Conservation (phyloP, 2,797 vertebrate genomes). For the Eleutherodactylus coqui region DNA sequence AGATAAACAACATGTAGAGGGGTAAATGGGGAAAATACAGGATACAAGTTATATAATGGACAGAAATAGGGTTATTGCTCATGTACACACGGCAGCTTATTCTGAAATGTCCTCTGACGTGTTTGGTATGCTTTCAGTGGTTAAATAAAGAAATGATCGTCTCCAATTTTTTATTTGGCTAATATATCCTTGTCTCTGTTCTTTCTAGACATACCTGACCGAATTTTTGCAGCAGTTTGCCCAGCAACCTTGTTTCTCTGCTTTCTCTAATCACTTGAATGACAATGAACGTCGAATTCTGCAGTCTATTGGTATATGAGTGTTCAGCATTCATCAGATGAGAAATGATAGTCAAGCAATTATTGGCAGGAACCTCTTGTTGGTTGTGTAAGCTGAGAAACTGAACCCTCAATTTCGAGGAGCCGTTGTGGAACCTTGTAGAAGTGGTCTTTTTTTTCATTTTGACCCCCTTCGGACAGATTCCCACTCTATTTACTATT, state of each 20-base stretch:
- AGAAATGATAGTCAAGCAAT: background rate
- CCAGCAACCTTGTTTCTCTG: slow-evolving; percentile 94
- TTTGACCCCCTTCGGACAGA: background rate
- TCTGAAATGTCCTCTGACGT: too few relatives aligned
- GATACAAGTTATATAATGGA: too few relatives aligned
- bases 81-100: too few relatives aligned
- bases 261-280: slow-evolving; percentile 96
- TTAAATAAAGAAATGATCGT: too few relatives aligned
- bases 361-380: background rate
- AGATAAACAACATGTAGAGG: too few relatives aligned
- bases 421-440: slow-evolving; percentile 5
- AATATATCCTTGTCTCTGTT: background rate
- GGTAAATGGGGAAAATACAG: too few relatives aligned
- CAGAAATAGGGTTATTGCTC: too few relatives aligned
- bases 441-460: slow-evolving; percentile 4
- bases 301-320: slow-evolving; percentile 92
- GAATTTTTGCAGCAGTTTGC: slow-evolving; percentile 97
- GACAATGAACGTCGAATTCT: slow-evolving; percentile 89
- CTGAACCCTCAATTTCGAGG: background rate
- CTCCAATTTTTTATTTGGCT: background rate
- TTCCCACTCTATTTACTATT: slow-evolving; percentile 3
- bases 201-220: slow-evolving; percentile 90
- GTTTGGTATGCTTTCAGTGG: too few relatives aligned
- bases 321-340: background rate
- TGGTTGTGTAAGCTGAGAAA: slow-evolving; percentile 7